A percentile compares a stretch with the other conserved stretches of the same genome.
phyloP scores from a whole-genome alignment of 2,113 vertebrate genomes.

The Corvus moneduloides region DNA sequence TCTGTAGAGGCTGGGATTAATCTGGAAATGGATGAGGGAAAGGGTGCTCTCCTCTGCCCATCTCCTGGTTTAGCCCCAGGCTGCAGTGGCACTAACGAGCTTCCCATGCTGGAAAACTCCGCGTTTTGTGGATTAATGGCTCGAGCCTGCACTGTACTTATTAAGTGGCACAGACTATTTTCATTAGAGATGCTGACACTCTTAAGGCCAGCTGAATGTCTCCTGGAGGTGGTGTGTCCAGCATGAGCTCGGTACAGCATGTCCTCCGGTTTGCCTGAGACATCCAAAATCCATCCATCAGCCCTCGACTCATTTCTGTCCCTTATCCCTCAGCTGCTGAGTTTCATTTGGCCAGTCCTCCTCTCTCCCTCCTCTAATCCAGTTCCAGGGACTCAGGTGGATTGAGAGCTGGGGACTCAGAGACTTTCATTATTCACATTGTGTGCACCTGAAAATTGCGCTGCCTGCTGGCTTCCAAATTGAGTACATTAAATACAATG shows the following conservation, averaged over 20 bases:
- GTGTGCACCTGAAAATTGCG: slow-evolving; percentile 19
- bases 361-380: not conserved
- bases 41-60: not conserved
- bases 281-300: not conserved
- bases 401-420: not conserved
- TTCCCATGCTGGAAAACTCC: not conserved
- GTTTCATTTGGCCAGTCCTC: not conserved
- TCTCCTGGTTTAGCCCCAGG: not conserved
- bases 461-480: slow-evolving; percentile 41
- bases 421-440: not conserved
- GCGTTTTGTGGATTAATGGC: not conserved
- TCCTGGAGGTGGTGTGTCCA: not conserved
- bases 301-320: not conserved
- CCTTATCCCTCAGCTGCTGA: not conserved
- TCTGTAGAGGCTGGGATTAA: not conserved
- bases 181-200: not conserved
- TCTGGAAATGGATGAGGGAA: not conserved
- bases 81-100: not conserved
- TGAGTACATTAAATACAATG: slow-evolving; percentile 21
- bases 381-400: slow-evolving; percentile 23
- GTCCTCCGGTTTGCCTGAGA: not conserved
- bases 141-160: not conserved
- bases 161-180: not conserved
- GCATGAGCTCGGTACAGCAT: rapidly evolving
- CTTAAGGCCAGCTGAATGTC: not conserved